These are phyloP conservation scores for Eriocheir sinensis DNA, from an alignment of 1,140 invertebrate species.

Conservation along the genomic window DNA sequence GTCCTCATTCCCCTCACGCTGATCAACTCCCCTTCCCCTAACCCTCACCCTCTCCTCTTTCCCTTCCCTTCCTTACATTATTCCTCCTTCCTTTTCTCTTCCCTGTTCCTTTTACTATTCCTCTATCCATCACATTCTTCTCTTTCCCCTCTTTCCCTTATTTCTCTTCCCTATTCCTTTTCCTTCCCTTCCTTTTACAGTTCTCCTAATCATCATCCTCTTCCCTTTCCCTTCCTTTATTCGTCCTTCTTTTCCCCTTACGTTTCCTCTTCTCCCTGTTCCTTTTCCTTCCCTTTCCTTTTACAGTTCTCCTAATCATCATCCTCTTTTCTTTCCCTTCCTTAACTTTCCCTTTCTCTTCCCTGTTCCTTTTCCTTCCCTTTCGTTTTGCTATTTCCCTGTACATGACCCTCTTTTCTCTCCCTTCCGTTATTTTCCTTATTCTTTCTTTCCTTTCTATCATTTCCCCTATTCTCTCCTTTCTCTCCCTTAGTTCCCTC, in stretches of 20 bases:
- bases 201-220: no score
- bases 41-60: neutral
- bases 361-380: slow-evolving; percentile 29
- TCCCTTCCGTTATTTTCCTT: slow-evolving; percentile 8
- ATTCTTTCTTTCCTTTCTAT: slow-evolving; percentile 19
- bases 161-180: no score
- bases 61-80: neutral
- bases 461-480: neutral
- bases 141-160: neutral
- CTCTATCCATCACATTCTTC: neutral
- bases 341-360: neutral
- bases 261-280: neutral
- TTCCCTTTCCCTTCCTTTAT: neutral
- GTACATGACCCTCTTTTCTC: no score
- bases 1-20: no score
- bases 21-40: no score
- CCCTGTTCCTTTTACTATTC: no score
- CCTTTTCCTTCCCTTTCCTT: neutral
- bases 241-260: neutral
- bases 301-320: neutral
- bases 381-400: neutral
- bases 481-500: neutral
- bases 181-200: no score
- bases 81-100: no score
- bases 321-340: no score